These are phyloP conservation scores for Tapirus terrestris DNA, from an alignment of 2,113 vertebrate genomes.

Conservation along the genomic window DNA sequence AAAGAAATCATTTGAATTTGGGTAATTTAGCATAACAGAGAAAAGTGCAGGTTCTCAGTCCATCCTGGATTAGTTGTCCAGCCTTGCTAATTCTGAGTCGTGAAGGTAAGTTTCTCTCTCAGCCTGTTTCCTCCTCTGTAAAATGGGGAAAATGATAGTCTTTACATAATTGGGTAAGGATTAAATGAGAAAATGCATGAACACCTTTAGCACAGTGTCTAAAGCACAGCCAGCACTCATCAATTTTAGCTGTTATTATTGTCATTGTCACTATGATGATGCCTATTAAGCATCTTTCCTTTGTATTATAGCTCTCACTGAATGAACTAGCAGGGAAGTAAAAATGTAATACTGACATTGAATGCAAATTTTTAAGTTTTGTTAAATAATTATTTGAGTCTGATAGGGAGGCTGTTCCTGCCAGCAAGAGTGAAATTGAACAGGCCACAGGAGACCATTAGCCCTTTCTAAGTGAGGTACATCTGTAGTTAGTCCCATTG, in stretches of 20 bases:
- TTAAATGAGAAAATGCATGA: slow-evolving; percentile 32
- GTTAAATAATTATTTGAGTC: slow-evolving; percentile 45
- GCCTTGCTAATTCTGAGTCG: not conserved
- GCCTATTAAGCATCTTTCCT: slow-evolving; percentile 23
- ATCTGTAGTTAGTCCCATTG: not conserved
- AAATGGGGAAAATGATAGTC: not conserved
- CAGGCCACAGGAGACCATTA: not conserved
- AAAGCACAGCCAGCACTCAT: not conserved
- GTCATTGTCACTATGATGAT: slow-evolving; percentile 24
- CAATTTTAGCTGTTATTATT: slow-evolving; percentile 8
- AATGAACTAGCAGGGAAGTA: slow-evolving; percentile 1
- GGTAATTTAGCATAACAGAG: not conserved
- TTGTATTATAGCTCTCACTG: slow-evolving; percentile 6
- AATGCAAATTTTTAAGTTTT: slow-evolving; percentile 44
- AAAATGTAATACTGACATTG: slow-evolving; percentile 8
- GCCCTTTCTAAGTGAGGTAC: not conserved
- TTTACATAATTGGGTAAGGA: not conserved
- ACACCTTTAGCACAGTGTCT: not conserved
- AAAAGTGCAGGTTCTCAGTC: not conserved
- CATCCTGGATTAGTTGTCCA: not conserved
- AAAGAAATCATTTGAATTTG: slow-evolving; percentile 32
- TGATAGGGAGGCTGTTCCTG: not conserved
- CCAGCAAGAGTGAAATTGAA: not conserved
- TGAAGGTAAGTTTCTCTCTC: not conserved
- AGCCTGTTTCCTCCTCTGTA: not conserved